These are phyloP conservation scores for Alethe diademata DNA, from an alignment of 2,113 vertebrate genomes.

Conservation along the genomic window DNA sequence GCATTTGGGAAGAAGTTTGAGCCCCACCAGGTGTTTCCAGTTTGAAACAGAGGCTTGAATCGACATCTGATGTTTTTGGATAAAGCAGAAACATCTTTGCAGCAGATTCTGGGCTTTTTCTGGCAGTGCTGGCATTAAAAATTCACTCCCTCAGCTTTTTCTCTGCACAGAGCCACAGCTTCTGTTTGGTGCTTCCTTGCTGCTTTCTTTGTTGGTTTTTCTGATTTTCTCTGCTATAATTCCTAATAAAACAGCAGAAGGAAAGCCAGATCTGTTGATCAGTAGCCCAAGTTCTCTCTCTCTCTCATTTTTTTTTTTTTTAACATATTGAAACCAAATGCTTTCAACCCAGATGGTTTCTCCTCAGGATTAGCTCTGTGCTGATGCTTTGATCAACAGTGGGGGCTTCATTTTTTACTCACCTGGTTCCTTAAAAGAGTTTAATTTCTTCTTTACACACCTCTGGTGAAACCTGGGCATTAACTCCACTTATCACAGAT, in stretches of 20 bases:
- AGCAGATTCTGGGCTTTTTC: background rate
- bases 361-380: background rate
- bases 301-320: background rate
- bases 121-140: background rate
- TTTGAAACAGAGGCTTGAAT: background rate
- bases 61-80: background rate
- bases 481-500: background rate
- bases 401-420: background rate
- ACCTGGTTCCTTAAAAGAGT: background rate
- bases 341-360: background rate
- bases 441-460: background rate
- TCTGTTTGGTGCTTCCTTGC: background rate
- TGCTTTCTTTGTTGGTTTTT: background rate
- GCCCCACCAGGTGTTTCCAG: background rate
- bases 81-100: conserved; percentile 23
- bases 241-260: background rate
- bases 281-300: background rate
- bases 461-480: background rate
- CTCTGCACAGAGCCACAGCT: background rate
- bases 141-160: background rate
- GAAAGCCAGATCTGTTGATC: background rate
- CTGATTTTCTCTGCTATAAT: background rate
- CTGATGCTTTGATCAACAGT: background rate
- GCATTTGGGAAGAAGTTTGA: background rate
- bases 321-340: background rate